Base-by-base conservation (phyloP, 2,888 invertebrate species). In the Drosophila diplacantha region DNA sequence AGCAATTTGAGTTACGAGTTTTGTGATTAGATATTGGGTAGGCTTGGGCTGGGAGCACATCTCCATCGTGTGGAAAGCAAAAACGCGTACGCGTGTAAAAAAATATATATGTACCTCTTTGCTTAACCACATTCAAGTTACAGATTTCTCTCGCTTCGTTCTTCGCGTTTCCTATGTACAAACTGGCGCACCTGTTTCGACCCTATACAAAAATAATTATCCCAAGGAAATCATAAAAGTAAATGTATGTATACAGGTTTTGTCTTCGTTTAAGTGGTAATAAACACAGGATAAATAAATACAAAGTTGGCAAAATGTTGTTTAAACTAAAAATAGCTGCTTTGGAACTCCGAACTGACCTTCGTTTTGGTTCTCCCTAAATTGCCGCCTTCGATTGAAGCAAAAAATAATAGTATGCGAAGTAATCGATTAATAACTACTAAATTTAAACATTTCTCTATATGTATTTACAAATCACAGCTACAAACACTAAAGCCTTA, bases 401-500 rank as follows among this genome's bases (percentile, higher is more conserved):
- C 73, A 61, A 54, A 67, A 61, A 67, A 56, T 43, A 56, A 50
- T 58, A 68, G 70, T 68, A 64, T 64, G 63, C 52, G 62, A 60
- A 73, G 61, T 69, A 65, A 69, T 69, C 62, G 55, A 71, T 71
- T 79, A 76, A 71, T 78, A 81, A 60, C 79, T 81, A 79, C 74
- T 81, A 79, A 79, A 76, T 79, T 76, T 81, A 81, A 78, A 79
- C 80, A 76, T 79, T 76, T 73, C 67, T 76, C 79, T 79, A 79
- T 68, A 79, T 73, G 57, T 79, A 79, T 79, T 65, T 81, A 79
- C 78, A 79, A 79, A 79, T 79, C 78, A 79, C 78, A 79, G 78
- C 78, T 79, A 79, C 81, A 76, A 78, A 79, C 81, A 81, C 79
- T 66, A 76, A 60, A 60, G 69, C 73, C 73, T 71, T 44, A 9